phyloP scores from a whole-genome alignment of 2,113 vertebrate genomes.

The Tyrannus savana region DNA sequence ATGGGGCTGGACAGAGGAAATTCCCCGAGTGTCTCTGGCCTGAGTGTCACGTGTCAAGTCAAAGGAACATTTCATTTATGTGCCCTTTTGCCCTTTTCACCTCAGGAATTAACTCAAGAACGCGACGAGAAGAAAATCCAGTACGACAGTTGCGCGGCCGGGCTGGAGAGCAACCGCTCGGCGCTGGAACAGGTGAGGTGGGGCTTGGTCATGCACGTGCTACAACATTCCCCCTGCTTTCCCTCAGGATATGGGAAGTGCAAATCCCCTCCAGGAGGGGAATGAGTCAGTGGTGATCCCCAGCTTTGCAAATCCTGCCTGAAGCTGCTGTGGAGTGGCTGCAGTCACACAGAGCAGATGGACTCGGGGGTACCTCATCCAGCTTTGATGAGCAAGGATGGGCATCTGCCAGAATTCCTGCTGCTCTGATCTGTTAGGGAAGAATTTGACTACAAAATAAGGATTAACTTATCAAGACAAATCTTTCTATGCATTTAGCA shows the following conservation, averaged over 20 bases:
- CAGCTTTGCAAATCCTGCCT: neutral
- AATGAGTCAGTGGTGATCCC: neutral
- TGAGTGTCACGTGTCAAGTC: slow-evolving; percentile 26
- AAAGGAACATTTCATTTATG: slow-evolving; percentile 38
- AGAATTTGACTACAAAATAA: neutral
- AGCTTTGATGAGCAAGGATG: neutral
- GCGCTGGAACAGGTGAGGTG: slow-evolving; percentile 89
- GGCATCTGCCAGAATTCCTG: neutral
- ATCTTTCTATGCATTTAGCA: neutral
- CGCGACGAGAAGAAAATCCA: slow-evolving; percentile 90
- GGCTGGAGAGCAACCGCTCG: slow-evolving; percentile 92
- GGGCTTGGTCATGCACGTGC: rapidly evolving
- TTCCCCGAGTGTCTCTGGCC: neutral
- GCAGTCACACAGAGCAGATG: neutral
- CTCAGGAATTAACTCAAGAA: slow-evolving; percentile 89
- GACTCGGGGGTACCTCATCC: neutral
- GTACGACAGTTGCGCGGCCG: slow-evolving; percentile 92
- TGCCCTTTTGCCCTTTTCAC: slow-evolving; percentile 53
- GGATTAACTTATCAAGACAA: neutral
- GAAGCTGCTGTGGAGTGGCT: neutral
- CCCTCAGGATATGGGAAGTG: neutral
- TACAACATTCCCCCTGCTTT: neutral
- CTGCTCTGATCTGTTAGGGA: neutral
- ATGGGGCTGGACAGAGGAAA: neutral
- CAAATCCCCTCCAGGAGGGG: neutral